Percentiles rank a stretch among this genome's conserved stretches.
phyloP scores from a whole-genome alignment of 2,113 vertebrate genomes.

The Ptychochromis oligacanthus region DNA sequence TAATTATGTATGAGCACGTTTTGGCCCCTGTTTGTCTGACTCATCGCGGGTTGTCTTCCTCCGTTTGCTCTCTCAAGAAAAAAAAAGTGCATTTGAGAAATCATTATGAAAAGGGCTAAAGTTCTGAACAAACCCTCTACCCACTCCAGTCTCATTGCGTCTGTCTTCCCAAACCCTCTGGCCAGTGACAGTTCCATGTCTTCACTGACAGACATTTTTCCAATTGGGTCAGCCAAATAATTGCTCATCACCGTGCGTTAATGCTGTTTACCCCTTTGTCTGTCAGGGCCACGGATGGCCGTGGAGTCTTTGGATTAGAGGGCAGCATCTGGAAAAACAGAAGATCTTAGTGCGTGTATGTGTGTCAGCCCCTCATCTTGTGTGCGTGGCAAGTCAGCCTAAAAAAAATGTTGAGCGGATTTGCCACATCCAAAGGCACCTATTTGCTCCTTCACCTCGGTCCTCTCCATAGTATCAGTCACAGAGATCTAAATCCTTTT shows the following conservation, averaged over 20 bases:
- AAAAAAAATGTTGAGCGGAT: slow-evolving; percentile 23
- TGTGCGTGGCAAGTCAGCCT: neutral
- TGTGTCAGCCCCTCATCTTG: neutral
- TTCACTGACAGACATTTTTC: slow-evolving; percentile 45
- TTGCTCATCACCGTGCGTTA: slow-evolving; percentile 68
- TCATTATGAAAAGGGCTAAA: slow-evolving; percentile 36
- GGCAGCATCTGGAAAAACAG: slow-evolving; percentile 48
- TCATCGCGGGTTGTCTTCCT: slow-evolving; percentile 30
- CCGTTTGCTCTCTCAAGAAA: slow-evolving; percentile 20
- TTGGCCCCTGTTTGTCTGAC: slow-evolving; percentile 25
- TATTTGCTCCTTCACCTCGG: slow-evolving; percentile 17
- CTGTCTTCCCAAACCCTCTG: slow-evolving; percentile 4
- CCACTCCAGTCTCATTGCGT: slow-evolving; percentile 18
- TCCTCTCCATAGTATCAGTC: slow-evolving; percentile 16
- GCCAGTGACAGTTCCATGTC: slow-evolving; percentile 27
- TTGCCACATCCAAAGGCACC: slow-evolving; percentile 3
- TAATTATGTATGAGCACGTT: slow-evolving; percentile 36
- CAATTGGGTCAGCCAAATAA: slow-evolving; percentile 72
- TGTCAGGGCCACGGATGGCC: slow-evolving; percentile 53
- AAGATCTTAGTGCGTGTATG: slow-evolving; percentile 16
- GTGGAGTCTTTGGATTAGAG: slow-evolving; percentile 34
- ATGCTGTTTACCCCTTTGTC: slow-evolving; percentile 75
- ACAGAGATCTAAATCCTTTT: slow-evolving; percentile 48
- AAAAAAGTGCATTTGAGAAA: slow-evolving; percentile 34
- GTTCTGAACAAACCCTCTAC: slow-evolving; percentile 23